These are phyloP conservation scores for Paragorgia papillata DNA, from an alignment of 92 coral and sea anemone species.

Conservation along the genomic window DNA sequence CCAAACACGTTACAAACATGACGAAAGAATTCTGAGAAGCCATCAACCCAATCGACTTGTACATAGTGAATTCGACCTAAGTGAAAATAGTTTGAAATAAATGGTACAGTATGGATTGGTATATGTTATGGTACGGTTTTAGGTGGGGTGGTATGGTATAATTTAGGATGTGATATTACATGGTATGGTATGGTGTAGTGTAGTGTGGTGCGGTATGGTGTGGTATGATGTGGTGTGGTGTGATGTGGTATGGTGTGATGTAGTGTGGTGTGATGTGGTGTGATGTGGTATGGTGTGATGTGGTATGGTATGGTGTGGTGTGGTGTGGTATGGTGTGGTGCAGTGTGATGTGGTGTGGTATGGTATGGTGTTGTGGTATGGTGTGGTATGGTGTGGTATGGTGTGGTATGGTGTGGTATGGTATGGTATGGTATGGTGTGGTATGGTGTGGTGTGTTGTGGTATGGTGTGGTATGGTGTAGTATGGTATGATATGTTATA, in stretches of 20 bases:
- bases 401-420: too few relatives aligned
- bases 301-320: background rate
- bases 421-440: too few relatives aligned
- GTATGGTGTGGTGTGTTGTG: too few relatives aligned
- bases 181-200: background rate
- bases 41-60: constrained; percentile 70
- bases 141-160: background rate
- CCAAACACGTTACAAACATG: constrained; percentile 81
- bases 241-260: background rate
- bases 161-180: background rate
- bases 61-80: constrained; percentile 81
- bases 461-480: too few relatives aligned
- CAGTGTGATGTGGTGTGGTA: background rate
- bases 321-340: too few relatives aligned
- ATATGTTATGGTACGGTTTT: background rate
- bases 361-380: background rate
- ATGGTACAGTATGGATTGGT: background rate
- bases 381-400: too few relatives aligned
- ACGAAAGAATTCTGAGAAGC: constrained; percentile 75
- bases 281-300: background rate
- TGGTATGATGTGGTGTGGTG: background rate
- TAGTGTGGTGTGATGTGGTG: background rate
- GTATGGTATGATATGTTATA: too few relatives aligned
- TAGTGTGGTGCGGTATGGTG: background rate
- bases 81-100: background rate